phyloP scores from a whole-genome alignment of 2,797 vertebrate genomes.

The Lacerta viridis region DNA sequence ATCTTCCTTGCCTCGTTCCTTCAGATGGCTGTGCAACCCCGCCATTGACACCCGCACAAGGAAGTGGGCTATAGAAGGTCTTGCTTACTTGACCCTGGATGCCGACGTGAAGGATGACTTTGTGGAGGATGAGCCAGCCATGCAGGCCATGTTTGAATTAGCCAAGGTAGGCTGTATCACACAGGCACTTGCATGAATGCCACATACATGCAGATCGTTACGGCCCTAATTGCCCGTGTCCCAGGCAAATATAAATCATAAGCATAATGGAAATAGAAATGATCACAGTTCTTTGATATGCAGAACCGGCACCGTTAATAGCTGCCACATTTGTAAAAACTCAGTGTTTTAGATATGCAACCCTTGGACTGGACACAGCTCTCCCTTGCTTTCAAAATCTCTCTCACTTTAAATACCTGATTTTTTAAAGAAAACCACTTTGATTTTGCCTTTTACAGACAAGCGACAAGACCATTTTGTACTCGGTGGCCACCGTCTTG shows the following conservation, averaged over 20 bases:
- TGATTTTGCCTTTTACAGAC: constrained; percentile 79
- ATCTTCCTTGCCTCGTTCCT: not conserved
- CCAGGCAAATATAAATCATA: too few species aligned
- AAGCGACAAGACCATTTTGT: constrained; percentile 94
- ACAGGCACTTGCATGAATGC: not conserved
- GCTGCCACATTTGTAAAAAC: too few species aligned
- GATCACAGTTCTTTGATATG: too few species aligned
- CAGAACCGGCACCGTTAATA: too few species aligned
- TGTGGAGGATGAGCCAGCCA: constrained; percentile 92
- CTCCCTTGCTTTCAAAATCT: too few species aligned
- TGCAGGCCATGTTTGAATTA: constrained; percentile 97
- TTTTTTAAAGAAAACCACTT: too few species aligned
- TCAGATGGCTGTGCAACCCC: constrained; percentile 94
- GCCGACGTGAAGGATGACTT: constrained; percentile 99
- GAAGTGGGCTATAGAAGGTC: constrained; percentile 95
- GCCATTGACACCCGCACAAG: constrained; percentile 91
- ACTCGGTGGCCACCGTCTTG: constrained; percentile 91
- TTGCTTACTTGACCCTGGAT: constrained; percentile 95
- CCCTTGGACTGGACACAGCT: too few species aligned
- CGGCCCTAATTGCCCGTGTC: not conserved
- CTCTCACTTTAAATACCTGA: too few species aligned
- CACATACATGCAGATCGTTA: not conserved
- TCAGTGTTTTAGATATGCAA: too few species aligned
- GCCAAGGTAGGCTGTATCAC: constrained; percentile 85
- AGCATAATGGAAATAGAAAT: too few species aligned